A percentile compares a stretch with the other conserved stretches of the same genome.
Evolutionary conservation across 2,797 vertebrate genomes (phyloP).

Genomic region (Uromys caudimaculatus): DNA sequence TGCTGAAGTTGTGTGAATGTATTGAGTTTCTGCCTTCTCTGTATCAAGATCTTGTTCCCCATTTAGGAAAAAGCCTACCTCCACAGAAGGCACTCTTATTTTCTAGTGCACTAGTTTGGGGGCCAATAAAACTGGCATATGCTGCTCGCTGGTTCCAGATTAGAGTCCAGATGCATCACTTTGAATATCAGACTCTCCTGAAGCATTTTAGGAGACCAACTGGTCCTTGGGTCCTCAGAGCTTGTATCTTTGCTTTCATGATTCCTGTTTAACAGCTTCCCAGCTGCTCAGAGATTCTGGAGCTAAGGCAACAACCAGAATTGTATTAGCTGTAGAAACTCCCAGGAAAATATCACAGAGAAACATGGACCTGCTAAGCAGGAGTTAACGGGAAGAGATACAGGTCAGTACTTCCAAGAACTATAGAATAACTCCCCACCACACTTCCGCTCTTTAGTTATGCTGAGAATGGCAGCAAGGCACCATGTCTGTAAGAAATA

Average conservation of each 20-base stretch:
- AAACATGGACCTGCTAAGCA: slow-evolving; percentile 54
- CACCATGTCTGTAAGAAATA: neutral
- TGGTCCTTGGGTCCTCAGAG: neutral
- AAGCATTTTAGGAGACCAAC: neutral
- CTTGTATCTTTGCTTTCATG: neutral
- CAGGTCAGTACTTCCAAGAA: fast-evolving
- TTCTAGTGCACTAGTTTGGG: slow-evolving; percentile 21
- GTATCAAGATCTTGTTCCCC: neutral
- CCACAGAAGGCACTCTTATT: slow-evolving; percentile 15
- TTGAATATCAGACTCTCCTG: neutral
- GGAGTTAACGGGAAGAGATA: neutral
- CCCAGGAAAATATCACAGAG: slow-evolving; percentile 52
- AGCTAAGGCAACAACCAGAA: slow-evolving; percentile 49
- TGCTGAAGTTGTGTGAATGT: neutral
- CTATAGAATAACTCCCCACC: neutral
- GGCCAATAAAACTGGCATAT: neutral
- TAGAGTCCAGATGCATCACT: neutral
- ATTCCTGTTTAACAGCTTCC: slow-evolving; percentile 61
- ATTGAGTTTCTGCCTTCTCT: neutral
- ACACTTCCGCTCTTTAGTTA: neutral
- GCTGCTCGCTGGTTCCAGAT: slow-evolving; percentile 8
- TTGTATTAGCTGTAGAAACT: slow-evolving; percentile 45
- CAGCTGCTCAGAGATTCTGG: slow-evolving; percentile 6
- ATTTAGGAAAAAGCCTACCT: neutral
- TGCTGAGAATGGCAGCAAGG: neutral